Evolutionary conservation across 2,113 vertebrate species (phyloP), one percentile per base, ranked within the genome.

Genomic region (Neodontobutis hainanensis): DNA sequence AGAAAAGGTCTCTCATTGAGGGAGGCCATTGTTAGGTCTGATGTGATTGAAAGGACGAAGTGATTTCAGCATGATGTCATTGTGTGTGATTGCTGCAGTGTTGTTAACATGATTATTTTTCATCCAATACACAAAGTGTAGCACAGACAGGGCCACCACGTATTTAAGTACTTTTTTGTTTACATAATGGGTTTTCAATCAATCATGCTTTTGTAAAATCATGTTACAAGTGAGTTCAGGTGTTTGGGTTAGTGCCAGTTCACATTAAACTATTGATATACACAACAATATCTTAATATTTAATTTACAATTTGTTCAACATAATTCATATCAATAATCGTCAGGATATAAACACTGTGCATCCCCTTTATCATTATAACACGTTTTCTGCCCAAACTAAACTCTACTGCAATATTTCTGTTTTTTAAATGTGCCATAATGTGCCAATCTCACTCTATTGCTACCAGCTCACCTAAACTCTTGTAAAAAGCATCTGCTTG

Each of bases 11-110:
- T 81, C 43, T 42, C 57, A 65, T 75, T 63, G 75, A 48, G 42
- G 78, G 68, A 71, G 83, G 70, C 63, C 72, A 38, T 83, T 64
- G 59, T 81, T 84, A 70, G 53, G 60, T 61, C 27, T 52, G 34
- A 19, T 60, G 58, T 52, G 77, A 83, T 27, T 88, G 77, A 78
- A 74, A 47, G 71, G 68, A 64, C n/a, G 61, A 63, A 73, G 77
- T 85, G 55, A 40, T 78, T 87, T 80, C 59, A 58, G 70, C 55
- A 27, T 79, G 70, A 80, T 65, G 63, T 85, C 82, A 85, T 43
- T 68, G 75, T 83, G 47, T 74, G 68, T 69, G 72, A 83, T 84
- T 82, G 65, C 66, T 76, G 65, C 85, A 85, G 75, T 75, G 67
- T 56, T 32, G 56, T 81, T 83, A 78, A 80, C 38, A 40, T 70